Evolutionary conservation across 2,888 invertebrate species (phyloP).

Genomic region (Thysanoteuthis rhombus): DNA sequence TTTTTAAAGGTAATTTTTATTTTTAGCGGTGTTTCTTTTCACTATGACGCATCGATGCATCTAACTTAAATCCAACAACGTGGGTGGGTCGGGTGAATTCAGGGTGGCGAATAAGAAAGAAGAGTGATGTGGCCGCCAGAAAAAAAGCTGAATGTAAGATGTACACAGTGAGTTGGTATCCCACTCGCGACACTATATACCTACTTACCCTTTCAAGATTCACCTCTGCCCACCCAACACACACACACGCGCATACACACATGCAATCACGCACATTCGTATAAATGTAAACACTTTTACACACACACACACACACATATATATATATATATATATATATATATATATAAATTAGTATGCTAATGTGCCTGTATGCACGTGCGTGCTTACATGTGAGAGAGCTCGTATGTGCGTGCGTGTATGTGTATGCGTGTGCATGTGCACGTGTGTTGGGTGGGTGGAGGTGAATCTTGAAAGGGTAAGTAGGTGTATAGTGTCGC

Average conservation of each 20-base stretch:
- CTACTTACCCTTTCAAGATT: no score
- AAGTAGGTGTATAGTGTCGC: background rate
- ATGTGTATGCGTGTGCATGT: background rate
- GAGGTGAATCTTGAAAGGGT: background rate
- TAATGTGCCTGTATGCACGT: no score
- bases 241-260: no score
- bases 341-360: no score
- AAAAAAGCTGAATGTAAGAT: background rate
- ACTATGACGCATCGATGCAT: background rate
- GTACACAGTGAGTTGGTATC: background rate
- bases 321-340: no score
- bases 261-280: background rate
- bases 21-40: background rate
- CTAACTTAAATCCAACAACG: slow-evolving; percentile 12
- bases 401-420: no score
- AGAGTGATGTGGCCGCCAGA: background rate
- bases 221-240: no score
- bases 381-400: no score
- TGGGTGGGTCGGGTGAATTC: background rate
- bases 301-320: background rate
- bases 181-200: no score
- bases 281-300: background rate
- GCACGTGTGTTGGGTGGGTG: background rate
- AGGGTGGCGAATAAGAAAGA: background rate
- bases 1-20: no score